Evolutionary conservation across 2,888 invertebrate genomes (phyloP).

Genomic region (Spicauda simplicius): DNA sequence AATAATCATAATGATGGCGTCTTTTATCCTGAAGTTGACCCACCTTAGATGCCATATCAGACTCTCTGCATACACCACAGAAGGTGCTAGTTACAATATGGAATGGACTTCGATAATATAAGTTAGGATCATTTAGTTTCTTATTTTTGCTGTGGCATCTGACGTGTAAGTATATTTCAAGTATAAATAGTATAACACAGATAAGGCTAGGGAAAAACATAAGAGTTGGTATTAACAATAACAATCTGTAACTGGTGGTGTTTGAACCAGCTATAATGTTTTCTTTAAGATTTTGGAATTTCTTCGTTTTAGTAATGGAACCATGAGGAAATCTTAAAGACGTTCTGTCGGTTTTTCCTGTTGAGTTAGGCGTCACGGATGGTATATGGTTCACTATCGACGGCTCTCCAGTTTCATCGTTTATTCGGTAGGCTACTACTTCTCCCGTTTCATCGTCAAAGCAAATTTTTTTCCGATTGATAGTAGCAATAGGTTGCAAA

Average conservation of each 20-base stretch:
- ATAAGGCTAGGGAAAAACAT: conserved; percentile 84
- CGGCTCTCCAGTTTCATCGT: conserved; percentile 83
- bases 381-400: conserved; percentile 47
- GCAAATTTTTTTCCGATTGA: conserved; percentile 52
- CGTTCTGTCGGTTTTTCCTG: conserved; percentile 9
- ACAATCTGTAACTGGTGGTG: conserved; percentile 74
- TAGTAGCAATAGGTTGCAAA: conserved; percentile 10
- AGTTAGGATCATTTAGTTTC: conserved; percentile 78
- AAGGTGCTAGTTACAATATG: conserved; percentile 88
- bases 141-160: conserved; percentile 89
- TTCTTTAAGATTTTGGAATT: conserved; percentile 65
- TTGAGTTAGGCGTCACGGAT: conserved; percentile 17
- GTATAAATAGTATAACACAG: conserved; percentile 74
- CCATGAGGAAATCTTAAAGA: conserved; percentile 60
- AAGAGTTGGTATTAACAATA: conserved; percentile 85
- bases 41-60: conserved; percentile 86
- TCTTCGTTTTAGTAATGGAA: conserved; percentile 61
- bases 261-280: conserved; percentile 71
- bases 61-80: conserved; percentile 88
- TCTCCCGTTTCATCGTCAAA: conserved; percentile 84
- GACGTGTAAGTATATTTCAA: conserved; percentile 87
- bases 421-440: conserved; percentile 66
- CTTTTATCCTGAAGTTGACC: conserved; percentile 87
- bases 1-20: conserved; percentile 68
- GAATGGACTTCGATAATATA: conserved; percentile 89